Evolutionary conservation across 2,888 invertebrate genomes (phyloP).

Genomic region (Arctia plantaginis): DNA sequence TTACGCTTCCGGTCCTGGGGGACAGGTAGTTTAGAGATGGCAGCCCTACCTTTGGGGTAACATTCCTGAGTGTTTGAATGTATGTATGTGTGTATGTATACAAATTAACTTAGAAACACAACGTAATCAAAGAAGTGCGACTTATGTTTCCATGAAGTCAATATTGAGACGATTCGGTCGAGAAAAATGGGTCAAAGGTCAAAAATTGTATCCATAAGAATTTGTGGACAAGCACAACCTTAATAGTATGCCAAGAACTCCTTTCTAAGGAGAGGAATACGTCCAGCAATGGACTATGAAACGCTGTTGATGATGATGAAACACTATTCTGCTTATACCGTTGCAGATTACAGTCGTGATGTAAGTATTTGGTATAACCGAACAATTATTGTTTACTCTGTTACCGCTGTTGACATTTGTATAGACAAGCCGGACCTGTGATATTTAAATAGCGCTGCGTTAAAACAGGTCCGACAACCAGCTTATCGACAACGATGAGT

Average conservation of each 20-base stretch:
- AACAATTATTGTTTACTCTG: conserved; percentile 32
- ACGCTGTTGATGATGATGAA: too few relatives aligned
- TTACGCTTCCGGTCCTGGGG: too few relatives aligned
- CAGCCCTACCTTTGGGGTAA: too few relatives aligned
- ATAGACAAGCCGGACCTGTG: conserved; percentile 31
- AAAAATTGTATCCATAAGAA: neutral
- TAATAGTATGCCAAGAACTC: too few relatives aligned
- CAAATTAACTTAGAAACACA: too few relatives aligned
- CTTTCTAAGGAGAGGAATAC: too few relatives aligned
- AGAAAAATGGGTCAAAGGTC: too few relatives aligned
- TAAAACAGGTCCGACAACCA: conserved; percentile 43
- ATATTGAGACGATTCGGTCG: neutral
- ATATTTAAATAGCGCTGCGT: conserved; percentile 50
- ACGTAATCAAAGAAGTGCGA: too few relatives aligned
- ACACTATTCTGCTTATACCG: neutral
- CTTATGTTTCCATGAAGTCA: neutral
- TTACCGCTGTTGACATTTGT: conserved; percentile 47
- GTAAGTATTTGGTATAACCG: conserved; percentile 8
- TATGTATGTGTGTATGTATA: too few relatives aligned
- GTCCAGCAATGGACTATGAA: too few relatives aligned
- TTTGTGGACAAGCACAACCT: neutral
- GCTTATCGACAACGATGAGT: conserved; percentile 34
- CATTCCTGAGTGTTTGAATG: too few relatives aligned
- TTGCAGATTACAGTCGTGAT: conserved; percentile 4
- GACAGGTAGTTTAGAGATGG: too few relatives aligned